Evolutionary conservation across 2,797 vertebrate species (phyloP), one percentile per base, ranked within the genome.

Genomic region (Acropternis orthonyx): DNA sequence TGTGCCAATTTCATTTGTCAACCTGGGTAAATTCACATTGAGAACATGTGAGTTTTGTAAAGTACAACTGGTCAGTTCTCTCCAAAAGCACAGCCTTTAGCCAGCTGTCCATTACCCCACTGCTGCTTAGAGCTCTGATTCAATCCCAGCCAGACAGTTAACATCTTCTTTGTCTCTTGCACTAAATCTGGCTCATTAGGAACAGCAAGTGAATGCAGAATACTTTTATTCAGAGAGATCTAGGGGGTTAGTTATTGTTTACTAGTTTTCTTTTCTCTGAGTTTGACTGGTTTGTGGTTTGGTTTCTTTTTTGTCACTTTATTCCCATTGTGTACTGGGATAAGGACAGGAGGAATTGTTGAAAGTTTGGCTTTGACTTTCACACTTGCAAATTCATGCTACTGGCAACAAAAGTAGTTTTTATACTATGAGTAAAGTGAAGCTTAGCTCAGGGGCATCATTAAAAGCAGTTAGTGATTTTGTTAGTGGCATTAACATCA

Each of bases 381-480:
- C 59, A 69, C 20, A 26, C 43, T 84, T 72, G 67, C 46, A 84
- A 76, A 91, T 85, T 81, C 68, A 56, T 15, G 41, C 73, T 49
- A 41, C 32, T 0, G 0, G 73, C 55, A 90, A 46, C 2, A 1
- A 81, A 86, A 91, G 62, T 84, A 66, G 88, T n/a, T 91, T 85
- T 88, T 94, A 67, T 90, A 90, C 30, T 22, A 79, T 37, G 17
- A 89, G 76, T 84, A 84, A 86, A 93, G 82, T 62, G 73, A 89
- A 94, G 67, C 59, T 88, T 94, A 84, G 91, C 94, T 86, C 76
- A 67, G 48, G 63, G 85, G 39, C 48, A 76, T 75, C 49, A 63
- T 95, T 95, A 92, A 56, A 67, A 94, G 55, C 83, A 85, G 58
- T 89, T 84, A 93, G 66, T 74, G 92, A 85, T 95, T 96, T 92